Base-by-base conservation (phyloP, 2,797 vertebrate species). In the Macropodus opercularis region DNA sequence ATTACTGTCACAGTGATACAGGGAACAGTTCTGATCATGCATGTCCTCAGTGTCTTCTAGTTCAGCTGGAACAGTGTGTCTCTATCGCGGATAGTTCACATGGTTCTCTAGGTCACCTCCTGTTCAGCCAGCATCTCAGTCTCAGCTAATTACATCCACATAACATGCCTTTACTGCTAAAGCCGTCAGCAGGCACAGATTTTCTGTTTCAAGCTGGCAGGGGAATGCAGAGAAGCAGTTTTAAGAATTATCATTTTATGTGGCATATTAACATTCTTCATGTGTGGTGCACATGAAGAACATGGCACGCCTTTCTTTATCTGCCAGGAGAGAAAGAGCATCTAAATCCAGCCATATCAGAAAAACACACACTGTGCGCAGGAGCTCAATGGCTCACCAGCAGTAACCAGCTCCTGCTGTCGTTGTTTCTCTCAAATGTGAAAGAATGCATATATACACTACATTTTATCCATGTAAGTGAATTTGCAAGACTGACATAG, bases 401-500 rank as follows among this genome's bases (percentile, higher is more conserved):
- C n/a, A 10, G 70, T 76, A 66, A 64, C 49, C 56, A 65, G 65
- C 59, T 74, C 31, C 44, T 8, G 9, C 49, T 36, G 6, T 29
- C 65, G 78, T 74, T 79, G 58, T 76, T 57, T 59, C 40, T 47
- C 18, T 0, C 70, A 81, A 83, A 69, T 69, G 17, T 57, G 27
- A 76, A 77, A 69, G 72, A 39, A 80, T 77, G 79, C 80, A 53
- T 68, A 52, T 66, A 64, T 68, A 39, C n/a, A n/a, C n/a, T n/a
- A n/a, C n/a, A n/a, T 71, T 59, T 63, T 49, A 74, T 82, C 81
- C 81, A 82, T 91, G 87, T 89, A 91, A 92, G 84, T 90, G 79
- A 86, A 91, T 83, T 91, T 91, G 71, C 72, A 90, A 90, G 82
- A 87, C 85, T 85, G 89, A 92, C 92, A 93, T 86, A 87, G 90